phyloP scores from a whole-genome alignment of 2,797 vertebrate species.

The Falco novaeseelandiae region DNA sequence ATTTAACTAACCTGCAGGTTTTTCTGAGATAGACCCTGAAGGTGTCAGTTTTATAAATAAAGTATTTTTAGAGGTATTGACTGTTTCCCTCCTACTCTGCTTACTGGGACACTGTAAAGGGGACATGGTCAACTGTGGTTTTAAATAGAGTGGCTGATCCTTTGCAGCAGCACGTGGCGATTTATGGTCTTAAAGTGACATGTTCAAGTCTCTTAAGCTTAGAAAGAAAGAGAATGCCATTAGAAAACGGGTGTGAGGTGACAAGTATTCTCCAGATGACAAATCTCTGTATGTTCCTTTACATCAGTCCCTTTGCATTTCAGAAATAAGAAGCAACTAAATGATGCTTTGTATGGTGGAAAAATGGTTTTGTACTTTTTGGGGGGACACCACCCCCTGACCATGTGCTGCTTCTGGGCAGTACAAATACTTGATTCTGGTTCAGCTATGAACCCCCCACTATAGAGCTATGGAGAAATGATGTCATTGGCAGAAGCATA shows the following conservation, averaged over 20 bases:
- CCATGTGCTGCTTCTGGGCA: background rate
- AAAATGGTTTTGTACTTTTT: background rate
- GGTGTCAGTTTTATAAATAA: background rate
- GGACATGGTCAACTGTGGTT: accelerated
- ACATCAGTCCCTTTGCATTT: background rate
- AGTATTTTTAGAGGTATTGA: background rate
- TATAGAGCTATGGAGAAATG: background rate
- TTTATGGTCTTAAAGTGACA: background rate
- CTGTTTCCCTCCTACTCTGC: background rate
- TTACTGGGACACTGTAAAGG: background rate
- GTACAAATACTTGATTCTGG: background rate
- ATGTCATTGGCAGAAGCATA: background rate
- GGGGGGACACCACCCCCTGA: accelerated
- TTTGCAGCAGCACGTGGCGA: background rate
- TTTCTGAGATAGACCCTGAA: background rate
- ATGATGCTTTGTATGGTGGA: background rate
- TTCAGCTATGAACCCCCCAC: background rate
- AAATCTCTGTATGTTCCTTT: background rate
- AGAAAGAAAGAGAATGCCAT: background rate
- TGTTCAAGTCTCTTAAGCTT: background rate
- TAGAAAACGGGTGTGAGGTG: background rate
- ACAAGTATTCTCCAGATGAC: background rate
- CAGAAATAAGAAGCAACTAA: background rate
- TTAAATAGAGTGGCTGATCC: background rate
- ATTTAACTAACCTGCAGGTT: background rate